Evolutionary conservation across 35 echinoderm and acorn worm genomes (phyloP), one percentile per base, ranked within the genome.

Genomic region (Hemicentrotus pulcherrimus): DNA sequence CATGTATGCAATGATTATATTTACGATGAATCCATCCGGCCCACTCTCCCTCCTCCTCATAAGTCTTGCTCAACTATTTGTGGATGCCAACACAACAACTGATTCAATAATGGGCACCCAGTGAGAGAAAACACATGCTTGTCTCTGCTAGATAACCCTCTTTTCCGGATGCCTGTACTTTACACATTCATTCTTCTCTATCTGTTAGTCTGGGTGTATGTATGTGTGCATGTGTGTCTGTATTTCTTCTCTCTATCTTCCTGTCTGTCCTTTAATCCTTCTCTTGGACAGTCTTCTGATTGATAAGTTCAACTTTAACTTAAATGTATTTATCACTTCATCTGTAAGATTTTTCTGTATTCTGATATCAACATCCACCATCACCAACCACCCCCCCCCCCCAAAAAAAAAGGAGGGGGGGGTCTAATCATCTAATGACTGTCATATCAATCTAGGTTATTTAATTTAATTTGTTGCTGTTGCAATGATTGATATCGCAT

Each of bases 71-170:
- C 8, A 28, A 46, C 48, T 91, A 91, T 91, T 47, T 91, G 9
- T 47, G 46, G 90, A 91, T 46, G 4, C 90, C n/a, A 24, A 33
- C 28, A 91, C 90, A 15, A 24, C 13, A n/a, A 41, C 91, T 93
- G 91, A 93, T 93, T 93, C 91, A 93, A 93, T 93, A 93, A 93
- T 4, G 41, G 28, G 91, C 35, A 47, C 91, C 0, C 46, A 93
- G 48, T 31, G 46, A 90, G 88, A 47, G 91, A 58, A 93, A 50
- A 58, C 48, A 93, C 91, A 93, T 93, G 91, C 48, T 41, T 41
- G 35, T 41, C 0, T 46, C 48, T 58, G n/a, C 48, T n/a, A 28
- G n/a, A 46, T 93, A 47, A 58, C 18, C 91, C 28, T 52, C 48
- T 93, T 93, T 33, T 93, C 91, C 41, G 9, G 18, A 47, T 48